These are phyloP conservation scores for Callyntrura guangdongensis DNA, from an alignment of 2,888 invertebrate species.

Conservation along the genomic window DNA sequence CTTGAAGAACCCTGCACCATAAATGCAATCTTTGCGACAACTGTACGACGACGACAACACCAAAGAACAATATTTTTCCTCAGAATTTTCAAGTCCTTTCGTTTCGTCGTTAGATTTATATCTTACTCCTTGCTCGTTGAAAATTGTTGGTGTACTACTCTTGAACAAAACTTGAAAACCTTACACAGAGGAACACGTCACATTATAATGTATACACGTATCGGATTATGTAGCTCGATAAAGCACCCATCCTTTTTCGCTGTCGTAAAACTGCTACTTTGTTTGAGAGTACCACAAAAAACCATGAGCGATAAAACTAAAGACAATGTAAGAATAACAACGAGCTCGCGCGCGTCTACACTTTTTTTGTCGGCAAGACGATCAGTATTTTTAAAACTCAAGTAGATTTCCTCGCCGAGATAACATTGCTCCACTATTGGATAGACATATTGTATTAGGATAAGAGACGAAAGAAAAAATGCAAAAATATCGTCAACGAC, in stretches of 20 bases:
- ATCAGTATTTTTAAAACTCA: constrained; percentile 28
- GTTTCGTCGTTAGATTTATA: constrained; percentile 10
- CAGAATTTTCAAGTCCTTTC: too few relatives aligned
- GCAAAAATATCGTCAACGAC: not conserved
- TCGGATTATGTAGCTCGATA: too few relatives aligned
- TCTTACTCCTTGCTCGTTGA: too few relatives aligned
- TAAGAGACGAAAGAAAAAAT: not conserved
- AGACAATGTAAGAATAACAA: constrained; percentile 60
- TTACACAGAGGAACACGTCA: too few relatives aligned
- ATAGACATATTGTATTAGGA: not conserved
- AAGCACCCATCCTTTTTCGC: too few relatives aligned
- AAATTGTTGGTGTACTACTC: too few relatives aligned
- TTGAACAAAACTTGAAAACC: too few relatives aligned
- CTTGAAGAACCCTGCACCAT: constrained; percentile 30
- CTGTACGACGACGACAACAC: too few relatives aligned
- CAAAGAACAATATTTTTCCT: too few relatives aligned
- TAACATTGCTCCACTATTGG: constrained; percentile 40
- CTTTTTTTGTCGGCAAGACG: not conserved
- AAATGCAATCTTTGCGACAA: constrained; percentile 17
- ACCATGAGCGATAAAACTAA: constrained; percentile 55
- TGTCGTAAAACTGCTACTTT: too few relatives aligned
- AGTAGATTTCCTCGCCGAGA: not conserved
- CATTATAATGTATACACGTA: too few relatives aligned
- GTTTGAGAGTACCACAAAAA: constrained; percentile 50
- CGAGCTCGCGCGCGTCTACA: constrained; percentile 17